Conservation (phyloP, 2,113 vertebrate genomes). For the Nibea coibor region DNA sequence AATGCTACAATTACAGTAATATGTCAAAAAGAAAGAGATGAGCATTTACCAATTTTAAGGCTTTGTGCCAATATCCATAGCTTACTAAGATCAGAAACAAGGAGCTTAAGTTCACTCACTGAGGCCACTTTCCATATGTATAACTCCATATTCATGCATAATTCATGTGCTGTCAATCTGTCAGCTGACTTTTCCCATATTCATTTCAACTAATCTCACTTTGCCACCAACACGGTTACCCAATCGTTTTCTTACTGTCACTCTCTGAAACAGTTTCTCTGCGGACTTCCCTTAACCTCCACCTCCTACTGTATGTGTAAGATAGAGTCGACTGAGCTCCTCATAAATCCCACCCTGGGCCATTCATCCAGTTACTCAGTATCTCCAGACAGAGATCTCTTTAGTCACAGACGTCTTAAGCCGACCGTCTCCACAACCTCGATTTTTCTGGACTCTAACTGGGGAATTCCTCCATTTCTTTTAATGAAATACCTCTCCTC, state of each 20-base stretch:
- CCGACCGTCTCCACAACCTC: background rate
- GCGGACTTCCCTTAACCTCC: background rate
- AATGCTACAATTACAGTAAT: background rate
- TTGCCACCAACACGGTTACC: background rate
- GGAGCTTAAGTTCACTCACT: background rate
- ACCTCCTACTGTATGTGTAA: background rate
- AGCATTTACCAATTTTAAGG: background rate
- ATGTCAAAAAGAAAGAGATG: background rate
- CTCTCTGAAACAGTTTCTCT: background rate
- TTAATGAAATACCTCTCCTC: background rate
- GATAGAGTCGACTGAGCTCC: conserved; percentile 17
- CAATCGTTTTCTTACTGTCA: conserved; percentile 11
- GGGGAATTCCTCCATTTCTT: background rate
- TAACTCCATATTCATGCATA: conserved; percentile 1
- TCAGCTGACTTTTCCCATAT: conserved; percentile 16
- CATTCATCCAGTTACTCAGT: conserved; percentile 1
- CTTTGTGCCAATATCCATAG: too few relatives aligned
- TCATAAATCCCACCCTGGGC: conserved; percentile 18
- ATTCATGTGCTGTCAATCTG: conserved; percentile 25
- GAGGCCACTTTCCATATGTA: conserved; percentile 14
- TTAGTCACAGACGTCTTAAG: background rate
- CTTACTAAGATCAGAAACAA: background rate
- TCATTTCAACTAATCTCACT: background rate
- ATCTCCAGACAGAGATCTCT: background rate
- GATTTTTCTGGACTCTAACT: background rate